A percentile compares a stretch with the other conserved stretches of the same genome.
phyloP scores from a whole-genome alignment of 2,888 invertebrate species.

The Hipparchia sbordonii region DNA sequence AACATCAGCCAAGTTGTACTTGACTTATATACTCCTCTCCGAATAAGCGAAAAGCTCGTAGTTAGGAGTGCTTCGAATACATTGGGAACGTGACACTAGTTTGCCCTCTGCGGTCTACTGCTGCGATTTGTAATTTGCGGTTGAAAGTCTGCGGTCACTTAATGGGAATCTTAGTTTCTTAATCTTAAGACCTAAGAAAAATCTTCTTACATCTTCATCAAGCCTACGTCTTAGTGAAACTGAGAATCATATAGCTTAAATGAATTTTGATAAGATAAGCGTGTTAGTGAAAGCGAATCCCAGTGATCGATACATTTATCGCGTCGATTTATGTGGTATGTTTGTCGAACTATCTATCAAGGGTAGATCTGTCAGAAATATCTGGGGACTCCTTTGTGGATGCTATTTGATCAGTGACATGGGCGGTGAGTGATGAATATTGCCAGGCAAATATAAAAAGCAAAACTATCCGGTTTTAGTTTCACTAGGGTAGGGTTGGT shows the following conservation, averaged over 20 bases:
- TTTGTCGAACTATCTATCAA: conserved; percentile 74
- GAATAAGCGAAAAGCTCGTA: no score
- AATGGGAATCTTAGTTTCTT: no score
- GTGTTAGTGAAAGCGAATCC: background rate
- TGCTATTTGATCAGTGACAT: conserved; percentile 81
- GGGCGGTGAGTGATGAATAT: conserved; percentile 82
- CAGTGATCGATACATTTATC: conserved; percentile 23
- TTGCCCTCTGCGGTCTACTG: no score
- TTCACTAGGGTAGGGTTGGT: conserved; percentile 69
- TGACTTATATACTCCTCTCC: no score
- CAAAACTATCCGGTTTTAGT: conserved; percentile 80
- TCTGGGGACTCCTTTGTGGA: conserved; percentile 78
- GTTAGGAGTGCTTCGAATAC: no score
- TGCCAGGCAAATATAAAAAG: conserved; percentile 81
- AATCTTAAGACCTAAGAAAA: no score
- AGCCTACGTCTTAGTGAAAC: background rate
- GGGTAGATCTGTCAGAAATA: conserved; percentile 75
- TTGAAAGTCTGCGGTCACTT: no score
- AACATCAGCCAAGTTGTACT: no score
- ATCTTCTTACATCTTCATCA: no score
- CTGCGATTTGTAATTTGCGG: no score
- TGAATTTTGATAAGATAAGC: background rate
- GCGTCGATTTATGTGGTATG: conserved; percentile 45
- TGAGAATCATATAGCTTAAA: background rate
- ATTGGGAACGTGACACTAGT: no score